Evolutionary conservation across 2,888 invertebrate species (phyloP), one percentile per base, ranked within the genome.

Genomic region (Leptogaster cylindrica): DNA sequence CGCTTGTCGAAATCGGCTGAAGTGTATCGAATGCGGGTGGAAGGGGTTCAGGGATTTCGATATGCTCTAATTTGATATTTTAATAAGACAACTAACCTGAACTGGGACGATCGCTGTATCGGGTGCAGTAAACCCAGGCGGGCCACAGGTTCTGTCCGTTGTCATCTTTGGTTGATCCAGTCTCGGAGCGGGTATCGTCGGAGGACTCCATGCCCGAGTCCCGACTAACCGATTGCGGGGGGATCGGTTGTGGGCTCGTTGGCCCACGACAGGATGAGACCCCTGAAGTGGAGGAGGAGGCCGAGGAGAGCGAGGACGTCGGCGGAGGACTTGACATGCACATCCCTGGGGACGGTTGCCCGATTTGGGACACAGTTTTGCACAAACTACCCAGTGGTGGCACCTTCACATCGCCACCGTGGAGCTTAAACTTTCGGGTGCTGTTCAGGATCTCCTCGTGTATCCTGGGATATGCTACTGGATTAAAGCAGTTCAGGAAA

Each of bases 91-190:
- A 28, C 87, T 84, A 80, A 93, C 93, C 93, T 81, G 93, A 93
- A 80, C 92, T 92, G 3, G 93, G 93, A 76, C 93, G 85, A 80
- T 93, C 93, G 75, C 91, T 91, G 83, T 98, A 98, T 77, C 98
- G 85, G 5, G 97, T 98, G 83, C 97, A 98, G 83, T 95, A 98
- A 48, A 98, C 95, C 98, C 97, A 98, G 27, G 97, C 97, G 0
- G 97, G 97, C 93, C 95, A 95, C 76, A 92, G 80, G 75, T 73
- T 82, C 72, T 74, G 82, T 67, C 78, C 79, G 58, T 78, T 78
- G 7, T 79, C 81, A 48, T 80, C 79, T 69, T 71, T 71, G 33
- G 79, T 79, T 0, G 79, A 80, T 25, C 81, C 20, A 46, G 77
- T 76, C 44, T 81, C 81, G 31, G 81, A 81, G 70, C 80, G 77